phyloP scores from a whole-genome alignment of 1,140 invertebrate genomes.

The Halictus rubicundus region DNA sequence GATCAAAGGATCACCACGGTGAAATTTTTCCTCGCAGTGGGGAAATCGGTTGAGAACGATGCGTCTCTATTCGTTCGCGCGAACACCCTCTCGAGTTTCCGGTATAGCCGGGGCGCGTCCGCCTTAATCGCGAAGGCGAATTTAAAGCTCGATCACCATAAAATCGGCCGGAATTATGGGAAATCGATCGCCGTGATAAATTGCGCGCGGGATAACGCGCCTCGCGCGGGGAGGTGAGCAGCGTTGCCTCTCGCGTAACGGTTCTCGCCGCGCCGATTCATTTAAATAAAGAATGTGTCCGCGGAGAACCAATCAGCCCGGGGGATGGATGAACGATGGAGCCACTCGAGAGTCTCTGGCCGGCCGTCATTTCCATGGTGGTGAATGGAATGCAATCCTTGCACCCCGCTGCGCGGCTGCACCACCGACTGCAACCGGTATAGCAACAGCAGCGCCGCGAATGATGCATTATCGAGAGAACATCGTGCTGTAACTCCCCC shows the following conservation, averaged over 20 bases:
- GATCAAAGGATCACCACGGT: background rate
- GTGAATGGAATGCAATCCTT: background rate
- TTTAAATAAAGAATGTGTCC: constrained; percentile 30
- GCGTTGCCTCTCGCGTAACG: constrained; percentile 17
- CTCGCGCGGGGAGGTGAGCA: background rate
- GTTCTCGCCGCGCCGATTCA: background rate
- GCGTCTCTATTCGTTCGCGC: background rate
- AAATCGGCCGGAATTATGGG: constrained; percentile 26
- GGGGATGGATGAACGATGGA: background rate
- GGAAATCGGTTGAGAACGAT: no score
- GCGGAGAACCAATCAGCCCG: constrained; percentile 6
- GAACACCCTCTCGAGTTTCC: background rate
- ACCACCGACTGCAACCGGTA: no score
- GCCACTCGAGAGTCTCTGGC: background rate
- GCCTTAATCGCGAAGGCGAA: constrained; percentile 15
- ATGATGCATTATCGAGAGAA: constrained; percentile 13
- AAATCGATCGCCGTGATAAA: constrained; percentile 26
- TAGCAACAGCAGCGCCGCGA: background rate
- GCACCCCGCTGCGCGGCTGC: background rate
- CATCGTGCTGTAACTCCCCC: no score
- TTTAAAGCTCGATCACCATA: constrained; percentile 34
- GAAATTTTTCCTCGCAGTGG: no score
- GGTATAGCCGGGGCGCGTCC: background rate
- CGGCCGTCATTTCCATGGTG: background rate
- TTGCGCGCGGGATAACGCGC: background rate